Evolutionary conservation across 2,113 vertebrate species (phyloP), one percentile per base, ranked within the genome.

Genomic region (Propithecus coquereli): DNA sequence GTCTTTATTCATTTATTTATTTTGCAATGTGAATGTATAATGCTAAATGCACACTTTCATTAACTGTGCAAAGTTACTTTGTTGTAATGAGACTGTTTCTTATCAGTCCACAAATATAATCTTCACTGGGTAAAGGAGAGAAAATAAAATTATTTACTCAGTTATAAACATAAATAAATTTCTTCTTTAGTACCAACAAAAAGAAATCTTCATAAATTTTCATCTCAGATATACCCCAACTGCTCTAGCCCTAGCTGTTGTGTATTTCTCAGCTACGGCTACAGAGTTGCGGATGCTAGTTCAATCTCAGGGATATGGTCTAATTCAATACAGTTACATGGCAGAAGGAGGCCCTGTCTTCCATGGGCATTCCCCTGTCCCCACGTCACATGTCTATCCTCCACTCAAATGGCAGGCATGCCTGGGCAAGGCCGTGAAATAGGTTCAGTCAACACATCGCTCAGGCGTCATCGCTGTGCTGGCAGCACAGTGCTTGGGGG

Each of bases 391-490:
- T 34, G 66, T 40, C 30, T 25, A 16, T 14, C 59, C 13, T 10
- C 12, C 45, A 16, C 6, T 25, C 8, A 40, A 25, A 22, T 37
- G 30, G 0, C 4, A 66, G 1, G 71, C 2, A 0, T 14, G 54
- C 10, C 8, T 16, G 18, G 45, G 6, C 80, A 87, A 34, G 1
- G 6, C n/a, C n/a, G n/a, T n/a, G n/a, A n/a, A n/a, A n/a, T n/a
- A n/a, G n/a, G n/a, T n/a, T n/a, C n/a, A n/a, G n/a, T n/a, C n/a
- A n/a, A n/a, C n/a, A n/a, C n/a, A n/a, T 14, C 68, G 22, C 52
- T 52, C 52, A 4, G 27, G 8, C 30, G 32, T 30, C 17, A 57
- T 12, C 17, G 25, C 34, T 63, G 16, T 23, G 17, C n/a, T 54
- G n/a, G 22, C 25, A 87, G 73, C 12, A 27, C 34, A n/a, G 6